Evolutionary conservation across 2,113 vertebrate genomes (phyloP).

Genomic region (Saiga tatarica): DNA sequence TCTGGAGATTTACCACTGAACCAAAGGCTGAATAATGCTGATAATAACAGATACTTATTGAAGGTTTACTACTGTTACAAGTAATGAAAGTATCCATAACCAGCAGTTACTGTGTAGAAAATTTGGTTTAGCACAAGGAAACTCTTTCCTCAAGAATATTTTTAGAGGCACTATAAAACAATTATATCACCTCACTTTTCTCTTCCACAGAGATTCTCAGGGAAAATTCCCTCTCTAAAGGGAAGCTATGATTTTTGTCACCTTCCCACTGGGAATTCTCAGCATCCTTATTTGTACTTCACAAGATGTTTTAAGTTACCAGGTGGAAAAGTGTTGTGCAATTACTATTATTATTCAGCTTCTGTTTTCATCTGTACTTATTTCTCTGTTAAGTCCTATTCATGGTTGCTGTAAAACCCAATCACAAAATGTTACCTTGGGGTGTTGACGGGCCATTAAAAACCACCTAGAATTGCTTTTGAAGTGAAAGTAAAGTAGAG

Average conservation of each 20-base stretch:
- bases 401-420: slow-evolving; percentile 42
- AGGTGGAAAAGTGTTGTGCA: not conserved
- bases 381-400: slow-evolving; percentile 38
- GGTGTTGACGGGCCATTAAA: slow-evolving; percentile 57
- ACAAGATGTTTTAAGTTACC: slow-evolving; percentile 43
- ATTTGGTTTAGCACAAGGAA: not conserved
- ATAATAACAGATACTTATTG: not conserved
- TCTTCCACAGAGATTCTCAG: slow-evolving; percentile 19
- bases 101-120: not conserved
- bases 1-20: not conserved
- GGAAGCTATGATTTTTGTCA: slow-evolving; percentile 37
- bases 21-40: not conserved
- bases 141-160: not conserved
- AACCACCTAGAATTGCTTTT: slow-evolving; percentile 40
- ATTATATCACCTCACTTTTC: not conserved
- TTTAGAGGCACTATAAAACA: slow-evolving; percentile 28
- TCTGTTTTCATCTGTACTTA: slow-evolving; percentile 45
- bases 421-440: slow-evolving; percentile 42
- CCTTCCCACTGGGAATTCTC: slow-evolving; percentile 54
- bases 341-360: slow-evolving; percentile 65
- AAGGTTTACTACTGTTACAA: not conserved
- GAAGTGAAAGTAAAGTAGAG: slow-evolving; percentile 12
- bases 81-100: not conserved
- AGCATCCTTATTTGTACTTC: slow-evolving; percentile 47
- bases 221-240: slow-evolving; percentile 49